A percentile compares a stretch with the other conserved stretches of the same genome.
phyloP scores from a whole-genome alignment of 1,140 invertebrate genomes.

The Drosophila tsacasi region DNA sequence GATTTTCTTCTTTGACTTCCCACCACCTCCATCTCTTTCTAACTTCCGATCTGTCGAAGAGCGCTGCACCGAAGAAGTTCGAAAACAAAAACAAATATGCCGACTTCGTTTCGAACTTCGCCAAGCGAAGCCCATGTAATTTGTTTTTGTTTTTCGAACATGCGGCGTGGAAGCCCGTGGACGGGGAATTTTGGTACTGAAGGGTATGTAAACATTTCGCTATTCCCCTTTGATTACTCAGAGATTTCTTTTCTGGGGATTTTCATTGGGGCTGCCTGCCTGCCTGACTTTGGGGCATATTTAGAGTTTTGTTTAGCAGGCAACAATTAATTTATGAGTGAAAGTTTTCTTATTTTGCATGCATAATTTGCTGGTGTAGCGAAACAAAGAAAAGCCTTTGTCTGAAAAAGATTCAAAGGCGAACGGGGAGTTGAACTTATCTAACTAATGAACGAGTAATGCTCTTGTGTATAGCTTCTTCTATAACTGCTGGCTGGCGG shows the following conservation, averaged over 20 bases:
- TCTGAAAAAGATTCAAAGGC: slow-evolving; percentile 12
- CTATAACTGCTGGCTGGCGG: slow-evolving; percentile 7
- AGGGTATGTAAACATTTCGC: slow-evolving; percentile 65
- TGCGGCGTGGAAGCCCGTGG: too few relatives aligned
- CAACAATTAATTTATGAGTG: slow-evolving; percentile 81
- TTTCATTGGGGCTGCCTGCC: slow-evolving; percentile 30
- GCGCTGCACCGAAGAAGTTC: too few relatives aligned
- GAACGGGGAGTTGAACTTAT: slow-evolving; percentile 57
- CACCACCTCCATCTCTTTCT: too few relatives aligned
- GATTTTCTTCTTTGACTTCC: too few relatives aligned
- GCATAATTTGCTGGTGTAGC: slow-evolving; percentile 63
- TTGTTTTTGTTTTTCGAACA: too few relatives aligned
- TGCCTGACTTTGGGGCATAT: slow-evolving; percentile 52
- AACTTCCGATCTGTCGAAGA: too few relatives aligned
- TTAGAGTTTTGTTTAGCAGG: slow-evolving; percentile 48
- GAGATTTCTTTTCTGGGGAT: slow-evolving; percentile 40
- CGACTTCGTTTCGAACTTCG: too few relatives aligned
- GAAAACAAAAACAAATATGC: too few relatives aligned
- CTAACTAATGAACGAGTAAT: slow-evolving; percentile 50
- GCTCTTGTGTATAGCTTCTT: slow-evolving; percentile 10
- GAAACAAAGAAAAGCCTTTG: slow-evolving; percentile 51
- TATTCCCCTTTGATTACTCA: slow-evolving; percentile 39
- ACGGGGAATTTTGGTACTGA: too few relatives aligned
- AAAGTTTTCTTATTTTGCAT: slow-evolving; percentile 78
- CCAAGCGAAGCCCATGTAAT: too few relatives aligned